Evolutionary conservation across 2,797 vertebrate genomes (phyloP).

Genomic region (Pogonophryne albipinna): DNA sequence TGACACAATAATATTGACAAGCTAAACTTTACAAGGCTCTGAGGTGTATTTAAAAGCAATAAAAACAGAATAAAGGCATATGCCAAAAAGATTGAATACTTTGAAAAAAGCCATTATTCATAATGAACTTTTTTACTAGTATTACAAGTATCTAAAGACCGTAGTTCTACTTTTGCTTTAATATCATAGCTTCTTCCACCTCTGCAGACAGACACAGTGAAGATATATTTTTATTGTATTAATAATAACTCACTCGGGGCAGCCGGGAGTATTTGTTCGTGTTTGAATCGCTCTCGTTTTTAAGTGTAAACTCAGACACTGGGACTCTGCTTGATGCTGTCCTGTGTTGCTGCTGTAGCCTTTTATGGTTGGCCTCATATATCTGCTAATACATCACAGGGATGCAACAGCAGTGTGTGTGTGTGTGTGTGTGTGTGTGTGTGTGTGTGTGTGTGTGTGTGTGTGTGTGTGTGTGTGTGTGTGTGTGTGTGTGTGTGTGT

Average conservation of each 20-base stretch:
- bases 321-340: slow-evolving; percentile 57
- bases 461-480: slow-evolving; percentile 13
- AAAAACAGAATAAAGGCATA: too few species aligned
- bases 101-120: too few species aligned
- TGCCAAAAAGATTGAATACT: too few species aligned
- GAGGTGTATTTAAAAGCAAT: too few species aligned
- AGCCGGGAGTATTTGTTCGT: slow-evolving; percentile 65
- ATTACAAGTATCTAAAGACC: too few species aligned
- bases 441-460: slow-evolving; percentile 15
- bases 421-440: slow-evolving; percentile 19
- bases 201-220: slow-evolving; percentile 25
- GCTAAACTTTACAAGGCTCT: too few species aligned
- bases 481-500: slow-evolving; percentile 29
- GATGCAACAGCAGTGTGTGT: slow-evolving; percentile 50
- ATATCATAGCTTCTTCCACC: not conserved
- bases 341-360: slow-evolving; percentile 67
- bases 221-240: slow-evolving; percentile 65
- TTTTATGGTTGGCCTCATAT: slow-evolving; percentile 83
- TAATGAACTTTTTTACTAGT: too few species aligned
- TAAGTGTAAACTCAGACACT: slow-evolving; percentile 76
- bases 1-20: too few species aligned
- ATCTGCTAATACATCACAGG: slow-evolving; percentile 68
- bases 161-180: not conserved
- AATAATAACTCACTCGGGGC: slow-evolving; percentile 72
- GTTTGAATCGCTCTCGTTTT: slow-evolving; percentile 67